A percentile compares a stretch with the other conserved stretches of the same genome.
These are phyloP conservation scores for Venusia cambrica DNA, from an alignment of 2,888 invertebrate species.

Conservation along the genomic window DNA sequence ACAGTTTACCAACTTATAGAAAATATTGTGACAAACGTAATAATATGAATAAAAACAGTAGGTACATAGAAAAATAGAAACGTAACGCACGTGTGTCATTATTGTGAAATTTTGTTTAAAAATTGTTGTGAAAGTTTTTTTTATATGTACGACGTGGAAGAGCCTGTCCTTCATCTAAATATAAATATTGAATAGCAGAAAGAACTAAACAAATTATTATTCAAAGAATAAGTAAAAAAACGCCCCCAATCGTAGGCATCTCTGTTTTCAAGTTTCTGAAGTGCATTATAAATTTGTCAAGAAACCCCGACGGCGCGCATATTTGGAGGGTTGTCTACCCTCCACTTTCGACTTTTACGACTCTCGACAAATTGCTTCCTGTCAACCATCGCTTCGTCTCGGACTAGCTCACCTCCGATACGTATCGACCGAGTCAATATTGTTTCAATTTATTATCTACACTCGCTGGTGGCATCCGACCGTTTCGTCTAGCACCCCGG, in stretches of 20 bases:
- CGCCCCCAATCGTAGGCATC: conserved; percentile 9
- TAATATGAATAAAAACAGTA: no score
- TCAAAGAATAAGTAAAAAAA: no score
- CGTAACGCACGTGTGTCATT: no score
- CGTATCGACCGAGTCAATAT: conserved; percentile 43
- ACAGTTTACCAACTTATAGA: no score
- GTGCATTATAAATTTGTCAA: conserved; percentile 12
- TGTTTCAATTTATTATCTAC: conserved; percentile 42
- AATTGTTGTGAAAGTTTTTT: no score
- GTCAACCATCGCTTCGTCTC: conserved; percentile 28
- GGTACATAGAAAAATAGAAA: no score
- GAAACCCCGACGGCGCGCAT: conserved; percentile 13
- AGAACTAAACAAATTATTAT: no score
- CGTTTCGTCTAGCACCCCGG: conserved; percentile 24
- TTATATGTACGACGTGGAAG: no score
- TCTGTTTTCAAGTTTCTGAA: conserved; percentile 15
- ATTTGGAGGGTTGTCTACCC: conserved; percentile 27
- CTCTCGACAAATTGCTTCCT: conserved; percentile 43
- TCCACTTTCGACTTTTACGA: conserved; percentile 40
- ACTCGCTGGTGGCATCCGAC: conserved; percentile 37
- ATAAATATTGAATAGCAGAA: no score
- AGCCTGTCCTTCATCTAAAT: no score
- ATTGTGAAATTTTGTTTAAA: no score
- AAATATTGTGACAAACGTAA: no score
- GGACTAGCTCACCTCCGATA: conserved; percentile 21